Base-by-base conservation (phyloP, 2,888 invertebrate genomes). In the Athalia rosae region DNA sequence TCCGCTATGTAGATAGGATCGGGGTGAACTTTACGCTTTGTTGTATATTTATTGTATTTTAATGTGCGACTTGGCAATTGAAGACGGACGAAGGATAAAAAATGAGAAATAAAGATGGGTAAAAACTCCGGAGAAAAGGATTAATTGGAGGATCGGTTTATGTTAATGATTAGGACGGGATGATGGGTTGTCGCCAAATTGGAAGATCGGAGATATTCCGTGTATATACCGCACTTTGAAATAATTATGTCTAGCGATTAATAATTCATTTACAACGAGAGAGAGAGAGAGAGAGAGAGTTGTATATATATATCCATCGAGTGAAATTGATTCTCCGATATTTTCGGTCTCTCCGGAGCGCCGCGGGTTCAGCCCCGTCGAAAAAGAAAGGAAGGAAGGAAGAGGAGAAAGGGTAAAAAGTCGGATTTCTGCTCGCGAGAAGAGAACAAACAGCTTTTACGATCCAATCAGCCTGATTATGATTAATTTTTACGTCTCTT, bases 401-500 rank as follows among this genome's bases (percentile, higher is more conserved):
- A 28, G 28, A 28, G 28, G 28, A 28, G 28, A 28, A 28, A 28
- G 2, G 28, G 28, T 28, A 28, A 50, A 53, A 50, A 64, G 8
- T 15, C 50, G 13, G 64, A 8, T 56, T 58, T 58, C 58, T 4
- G 45, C 45, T 58, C 43, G 50, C 43, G 28, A 71, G 50, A 50
- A 58, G 15, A 61, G 15, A 11, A 13, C 13, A 61, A 61, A 61
- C 6, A 13, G n/a, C 50, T 59, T 77, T 77, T 71, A 77, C 73
- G 77, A 69, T 59, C 69, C 43, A 53, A 66, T 66, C 63, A 15
- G 9, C 74, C 76, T 84, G 83, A 84, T 85, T 84, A 56, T 71
- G 84, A 82, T 83, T 83, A 83, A 85, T 84, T 81, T 80, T 83
- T 82, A 84, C 80, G 81, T 76, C 64, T 53, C 53, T n/a, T 53